Conservation (phyloP, 2,797 vertebrate species). For the Danio tinwini region DNA sequence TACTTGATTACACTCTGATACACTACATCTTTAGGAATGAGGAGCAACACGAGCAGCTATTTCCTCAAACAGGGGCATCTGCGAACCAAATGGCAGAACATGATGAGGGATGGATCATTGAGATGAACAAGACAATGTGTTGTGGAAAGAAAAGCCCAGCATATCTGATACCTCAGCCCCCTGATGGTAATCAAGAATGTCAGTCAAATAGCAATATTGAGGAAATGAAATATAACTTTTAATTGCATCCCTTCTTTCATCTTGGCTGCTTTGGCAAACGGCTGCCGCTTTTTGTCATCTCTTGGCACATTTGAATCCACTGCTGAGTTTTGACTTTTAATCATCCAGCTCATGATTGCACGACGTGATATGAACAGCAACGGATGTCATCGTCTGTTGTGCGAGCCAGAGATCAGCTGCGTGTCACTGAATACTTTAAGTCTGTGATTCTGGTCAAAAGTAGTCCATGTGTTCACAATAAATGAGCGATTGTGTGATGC, state of each 20-base stretch:
- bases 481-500: slow-evolving; percentile 41
- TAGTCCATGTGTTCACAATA: slow-evolving; percentile 53
- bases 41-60: slow-evolving; percentile 44
- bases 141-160: slow-evolving; percentile 33
- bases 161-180: slow-evolving; percentile 40
- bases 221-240: slow-evolving; percentile 54
- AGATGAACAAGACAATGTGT: slow-evolving; percentile 50
- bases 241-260: slow-evolving; percentile 58
- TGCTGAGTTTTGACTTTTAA: slow-evolving; percentile 46
- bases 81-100: slow-evolving; percentile 59
- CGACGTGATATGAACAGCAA: slow-evolving; percentile 46
- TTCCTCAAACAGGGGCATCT: slow-evolving; percentile 57
- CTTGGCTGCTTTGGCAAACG: slow-evolving; percentile 47
- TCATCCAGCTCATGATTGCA: slow-evolving; percentile 47
- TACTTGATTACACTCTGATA: slow-evolving; percentile 22
- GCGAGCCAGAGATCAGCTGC: slow-evolving; percentile 41
- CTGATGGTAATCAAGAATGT: slow-evolving; percentile 57
- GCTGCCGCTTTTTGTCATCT: slow-evolving; percentile 46
- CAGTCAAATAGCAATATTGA: slow-evolving; percentile 49
- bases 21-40: slow-evolving; percentile 36
- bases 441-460: slow-evolving; percentile 27
- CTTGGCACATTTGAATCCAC: slow-evolving; percentile 40
- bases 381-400: slow-evolving; percentile 32
- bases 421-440: slow-evolving; percentile 47
- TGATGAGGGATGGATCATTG: slow-evolving; percentile 55